phyloP scores from a whole-genome alignment of 2,888 invertebrate species.

The Dendrolimus houi region DNA sequence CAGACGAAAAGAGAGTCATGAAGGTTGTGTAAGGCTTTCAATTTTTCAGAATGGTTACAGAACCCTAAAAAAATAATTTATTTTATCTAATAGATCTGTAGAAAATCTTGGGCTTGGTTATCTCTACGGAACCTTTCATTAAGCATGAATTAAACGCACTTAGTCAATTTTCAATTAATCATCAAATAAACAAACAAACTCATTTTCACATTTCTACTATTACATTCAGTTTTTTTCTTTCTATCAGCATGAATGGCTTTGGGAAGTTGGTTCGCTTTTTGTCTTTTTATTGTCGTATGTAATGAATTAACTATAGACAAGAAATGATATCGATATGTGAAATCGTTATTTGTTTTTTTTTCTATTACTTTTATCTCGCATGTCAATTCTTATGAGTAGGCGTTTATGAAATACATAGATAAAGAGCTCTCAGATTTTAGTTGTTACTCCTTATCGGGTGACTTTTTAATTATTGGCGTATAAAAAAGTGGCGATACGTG shows the following conservation, averaged over 20 bases:
- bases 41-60: no score
- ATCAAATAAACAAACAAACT: constrained; percentile 2
- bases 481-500: no score
- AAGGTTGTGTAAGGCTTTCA: no score
- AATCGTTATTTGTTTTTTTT: constrained; percentile 22
- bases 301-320: constrained; percentile 50
- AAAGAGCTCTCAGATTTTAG: not conserved
- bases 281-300: constrained; percentile 48
- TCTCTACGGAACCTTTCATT: no score
- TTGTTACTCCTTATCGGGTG: not conserved
- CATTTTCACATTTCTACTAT: not conserved
- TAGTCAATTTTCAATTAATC: no score
- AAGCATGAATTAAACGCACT: no score
- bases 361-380: constrained; percentile 8
- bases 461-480: no score
- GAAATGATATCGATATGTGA: constrained; percentile 41
- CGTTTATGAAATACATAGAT: not conserved
- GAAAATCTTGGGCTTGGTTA: no score
- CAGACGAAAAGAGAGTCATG: no score
- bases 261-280: constrained; percentile 29
- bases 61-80: no score
- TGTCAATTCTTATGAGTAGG: not conserved
- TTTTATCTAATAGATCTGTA: no score
- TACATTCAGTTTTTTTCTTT: constrained; percentile 19
- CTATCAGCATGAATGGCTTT: constrained; percentile 33